These are phyloP conservation scores for Larimichthys polyactis DNA, from an alignment of 2,113 vertebrate species.

Conservation along the genomic window DNA sequence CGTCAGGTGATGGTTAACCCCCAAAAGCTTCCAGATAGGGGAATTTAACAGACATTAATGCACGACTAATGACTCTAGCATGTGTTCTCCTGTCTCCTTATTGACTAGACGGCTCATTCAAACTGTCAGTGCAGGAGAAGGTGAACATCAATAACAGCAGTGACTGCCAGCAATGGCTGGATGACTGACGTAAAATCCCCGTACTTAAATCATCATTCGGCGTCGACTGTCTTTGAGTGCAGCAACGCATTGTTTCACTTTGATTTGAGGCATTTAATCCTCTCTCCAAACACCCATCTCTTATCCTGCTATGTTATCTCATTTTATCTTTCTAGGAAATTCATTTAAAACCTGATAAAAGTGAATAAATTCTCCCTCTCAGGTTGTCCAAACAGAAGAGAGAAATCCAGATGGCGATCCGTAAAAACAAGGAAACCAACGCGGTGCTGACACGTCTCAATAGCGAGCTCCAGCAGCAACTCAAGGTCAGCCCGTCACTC, in stretches of 20 bases:
- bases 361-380: constrained; percentile 45
- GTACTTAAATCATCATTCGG: background rate
- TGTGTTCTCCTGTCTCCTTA: constrained; percentile 48
- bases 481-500: constrained; percentile 88
- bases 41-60: constrained; percentile 30
- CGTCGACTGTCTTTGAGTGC: background rate
- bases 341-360: background rate
- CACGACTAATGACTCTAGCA: constrained; percentile 60
- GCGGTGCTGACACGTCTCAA: constrained; percentile 95
- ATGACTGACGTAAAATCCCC: constrained; percentile 2
- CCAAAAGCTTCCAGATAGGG: constrained; percentile 26
- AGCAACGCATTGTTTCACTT: background rate
- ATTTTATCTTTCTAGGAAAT: background rate
- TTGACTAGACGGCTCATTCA: constrained; percentile 46
- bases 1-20: constrained; percentile 15
- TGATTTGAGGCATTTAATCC: background rate
- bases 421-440: constrained; percentile 96
- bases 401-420: constrained; percentile 94
- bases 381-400: constrained; percentile 93
- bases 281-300: background rate
- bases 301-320: too few relatives aligned
- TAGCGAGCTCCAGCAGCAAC: constrained; percentile 96
- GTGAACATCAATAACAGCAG: constrained; percentile 45
- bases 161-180: constrained; percentile 11
- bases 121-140: constrained; percentile 20